Percentiles rank a stretch among this genome's conserved stretches.
Evolutionary conservation across 2,797 vertebrate genomes (phyloP).

Genomic region (Aselliscus stoliczkanus): DNA sequence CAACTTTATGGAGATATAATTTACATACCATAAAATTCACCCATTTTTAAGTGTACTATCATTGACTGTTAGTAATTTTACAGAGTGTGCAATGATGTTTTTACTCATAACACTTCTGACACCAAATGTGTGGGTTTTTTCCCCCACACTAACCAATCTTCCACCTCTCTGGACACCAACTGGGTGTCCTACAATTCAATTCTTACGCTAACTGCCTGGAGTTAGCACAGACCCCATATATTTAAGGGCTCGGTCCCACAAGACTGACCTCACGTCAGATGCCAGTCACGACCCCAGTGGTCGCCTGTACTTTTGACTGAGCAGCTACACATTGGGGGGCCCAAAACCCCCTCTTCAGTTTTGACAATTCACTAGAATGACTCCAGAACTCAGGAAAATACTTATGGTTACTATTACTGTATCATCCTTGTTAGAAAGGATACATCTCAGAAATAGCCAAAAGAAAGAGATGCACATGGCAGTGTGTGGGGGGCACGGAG

Average conservation of each 20-base stretch:
- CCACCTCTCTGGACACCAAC: neutral
- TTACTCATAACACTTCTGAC: neutral
- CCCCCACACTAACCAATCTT: neutral
- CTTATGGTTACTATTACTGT: too few species aligned
- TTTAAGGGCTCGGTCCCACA: too few species aligned
- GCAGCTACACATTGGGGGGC: too few species aligned
- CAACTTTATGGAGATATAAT: neutral
- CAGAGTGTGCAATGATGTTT: neutral
- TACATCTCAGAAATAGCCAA: too few species aligned
- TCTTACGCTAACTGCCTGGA: fast-evolving
- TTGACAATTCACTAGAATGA: neutral
- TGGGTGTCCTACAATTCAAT: too few species aligned
- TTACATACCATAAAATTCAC: neutral
- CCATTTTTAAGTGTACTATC: neutral
- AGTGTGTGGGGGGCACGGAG: too few species aligned
- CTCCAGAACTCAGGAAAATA: neutral
- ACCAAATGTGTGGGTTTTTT: too few species aligned
- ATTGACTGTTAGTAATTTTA: neutral
- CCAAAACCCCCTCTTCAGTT: neutral
- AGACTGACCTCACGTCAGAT: too few species aligned
- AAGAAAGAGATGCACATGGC: too few species aligned
- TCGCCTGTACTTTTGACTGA: too few species aligned
- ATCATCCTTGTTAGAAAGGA: too few species aligned
- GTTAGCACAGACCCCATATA: neutral
- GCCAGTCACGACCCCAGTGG: too few species aligned